Evolutionary conservation across 53 echinoderm and acorn worm species (phyloP).

Genomic region (Hippasteria phrygiana): DNA sequence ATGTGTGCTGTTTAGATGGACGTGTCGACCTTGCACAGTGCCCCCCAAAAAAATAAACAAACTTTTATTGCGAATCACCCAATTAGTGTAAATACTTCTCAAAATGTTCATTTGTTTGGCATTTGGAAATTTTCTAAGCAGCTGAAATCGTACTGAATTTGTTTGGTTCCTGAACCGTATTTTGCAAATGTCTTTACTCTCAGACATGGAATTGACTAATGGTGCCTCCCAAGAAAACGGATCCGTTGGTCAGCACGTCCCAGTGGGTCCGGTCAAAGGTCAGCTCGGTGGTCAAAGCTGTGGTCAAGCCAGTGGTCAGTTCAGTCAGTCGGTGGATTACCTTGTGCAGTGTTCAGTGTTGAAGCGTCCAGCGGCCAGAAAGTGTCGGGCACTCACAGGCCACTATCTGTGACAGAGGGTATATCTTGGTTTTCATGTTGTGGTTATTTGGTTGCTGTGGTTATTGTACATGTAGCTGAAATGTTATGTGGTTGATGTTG

Average conservation of each 20-base stretch:
- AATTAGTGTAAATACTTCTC: no score
- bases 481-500: neutral
- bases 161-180: neutral
- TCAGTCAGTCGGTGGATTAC: conserved; percentile 12
- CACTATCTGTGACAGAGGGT: conserved; percentile 33
- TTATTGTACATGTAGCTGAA: neutral
- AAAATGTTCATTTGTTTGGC: no score
- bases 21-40: no score
- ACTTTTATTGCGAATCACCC: no score
- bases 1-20: no score
- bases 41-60: no score
- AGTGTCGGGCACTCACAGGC: conserved; percentile 50
- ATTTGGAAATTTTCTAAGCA: neutral
- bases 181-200: conserved; percentile 26
- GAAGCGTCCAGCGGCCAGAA: conserved; percentile 17
- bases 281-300: neutral
- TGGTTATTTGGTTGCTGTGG: neutral
- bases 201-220: conserved; percentile 54
- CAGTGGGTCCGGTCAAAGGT: conserved; percentile 13
- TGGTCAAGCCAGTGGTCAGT: conserved; percentile 2
- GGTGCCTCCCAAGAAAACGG: neutral
- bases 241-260: conserved; percentile 1
- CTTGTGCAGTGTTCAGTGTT: conserved; percentile 3
- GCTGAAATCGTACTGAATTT: neutral
- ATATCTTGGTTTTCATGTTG: neutral